phyloP scores from a whole-genome alignment of 2,888 invertebrate genomes.

The Latrodectus elegans region DNA sequence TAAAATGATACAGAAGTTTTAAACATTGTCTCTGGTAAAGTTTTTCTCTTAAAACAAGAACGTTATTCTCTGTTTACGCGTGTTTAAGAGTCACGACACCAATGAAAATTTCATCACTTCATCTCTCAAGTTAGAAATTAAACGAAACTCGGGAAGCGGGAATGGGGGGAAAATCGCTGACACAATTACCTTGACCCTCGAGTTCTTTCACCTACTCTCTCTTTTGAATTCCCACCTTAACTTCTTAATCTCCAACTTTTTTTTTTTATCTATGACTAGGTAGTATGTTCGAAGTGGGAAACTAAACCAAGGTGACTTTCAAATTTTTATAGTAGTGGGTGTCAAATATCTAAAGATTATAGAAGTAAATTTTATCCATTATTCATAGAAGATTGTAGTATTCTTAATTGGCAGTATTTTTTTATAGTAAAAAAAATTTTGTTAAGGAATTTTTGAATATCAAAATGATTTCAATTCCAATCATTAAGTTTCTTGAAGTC shows the following conservation, averaged over 20 bases:
- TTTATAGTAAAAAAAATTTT: neutral
- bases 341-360: neutral
- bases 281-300: neutral
- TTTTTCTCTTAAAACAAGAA: no score
- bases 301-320: slow-evolving; percentile 55
- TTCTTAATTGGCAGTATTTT: neutral
- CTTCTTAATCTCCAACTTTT: neutral
- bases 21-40: no score
- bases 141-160: neutral
- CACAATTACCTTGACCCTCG: slow-evolving; percentile 51
- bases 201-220: slow-evolving; percentile 63
- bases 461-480: neutral
- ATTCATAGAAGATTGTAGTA: neutral
- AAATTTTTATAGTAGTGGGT: slow-evolving; percentile 20
- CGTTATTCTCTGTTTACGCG: neutral
- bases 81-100: neutral
- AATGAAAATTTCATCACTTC: slow-evolving; percentile 23
- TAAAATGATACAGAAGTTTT: no score
- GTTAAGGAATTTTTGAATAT: neutral
- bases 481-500: neutral
- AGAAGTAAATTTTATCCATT: neutral
- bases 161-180: slow-evolving; percentile 11
- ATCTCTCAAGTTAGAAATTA: slow-evolving; percentile 48
- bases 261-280: neutral
- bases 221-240: slow-evolving; percentile 16